Conservation (phyloP, 1,140 invertebrate species). For the Pseudomyrmex sp. region DNA sequence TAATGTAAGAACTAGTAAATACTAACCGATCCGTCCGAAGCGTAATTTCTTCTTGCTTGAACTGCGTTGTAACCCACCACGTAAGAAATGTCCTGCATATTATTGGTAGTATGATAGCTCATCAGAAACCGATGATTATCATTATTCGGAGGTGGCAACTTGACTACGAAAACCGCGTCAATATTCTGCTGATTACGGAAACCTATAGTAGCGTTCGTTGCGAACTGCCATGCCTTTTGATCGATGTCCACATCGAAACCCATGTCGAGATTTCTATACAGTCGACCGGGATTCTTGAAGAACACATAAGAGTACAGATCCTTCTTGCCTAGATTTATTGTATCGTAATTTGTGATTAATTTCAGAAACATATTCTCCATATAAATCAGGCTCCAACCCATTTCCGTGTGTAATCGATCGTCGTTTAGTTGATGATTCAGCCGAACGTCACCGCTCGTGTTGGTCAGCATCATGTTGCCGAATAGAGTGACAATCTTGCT, state of each 20-base stretch:
- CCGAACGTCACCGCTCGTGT: conserved; percentile 70
- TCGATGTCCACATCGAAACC: conserved; percentile 86
- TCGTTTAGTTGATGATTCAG: conserved; percentile 75
- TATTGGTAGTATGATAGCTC: conserved; percentile 81
- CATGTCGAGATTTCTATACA: conserved; percentile 82
- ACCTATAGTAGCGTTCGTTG: conserved; percentile 86
- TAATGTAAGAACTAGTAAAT: neutral
- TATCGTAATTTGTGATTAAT: conserved; percentile 65
- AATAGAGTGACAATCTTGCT: conserved; percentile 72
- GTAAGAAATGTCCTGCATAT: conserved; percentile 80
- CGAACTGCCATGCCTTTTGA: conserved; percentile 85
- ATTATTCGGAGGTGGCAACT: conserved; percentile 87
- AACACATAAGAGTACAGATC: conserved; percentile 84
- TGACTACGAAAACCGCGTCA: conserved; percentile 85
- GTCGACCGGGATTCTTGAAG: conserved; percentile 85
- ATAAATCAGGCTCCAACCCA: conserved; percentile 76
- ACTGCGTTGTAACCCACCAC: conserved; percentile 85
- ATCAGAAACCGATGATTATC: conserved; percentile 87
- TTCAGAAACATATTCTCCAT: conserved; percentile 78
- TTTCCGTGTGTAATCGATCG: conserved; percentile 55
- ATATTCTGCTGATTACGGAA: conserved; percentile 83
- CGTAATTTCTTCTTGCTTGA: conserved; percentile 82
- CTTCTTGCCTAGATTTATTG: conserved; percentile 77
- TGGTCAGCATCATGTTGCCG: conserved; percentile 75
- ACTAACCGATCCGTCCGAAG: conserved; percentile 81